Percentiles rank a stretch among this genome's conserved stretches.
Conservation (phyloP, 2,797 vertebrate species). For the Gymnothorax javanicus region DNA sequence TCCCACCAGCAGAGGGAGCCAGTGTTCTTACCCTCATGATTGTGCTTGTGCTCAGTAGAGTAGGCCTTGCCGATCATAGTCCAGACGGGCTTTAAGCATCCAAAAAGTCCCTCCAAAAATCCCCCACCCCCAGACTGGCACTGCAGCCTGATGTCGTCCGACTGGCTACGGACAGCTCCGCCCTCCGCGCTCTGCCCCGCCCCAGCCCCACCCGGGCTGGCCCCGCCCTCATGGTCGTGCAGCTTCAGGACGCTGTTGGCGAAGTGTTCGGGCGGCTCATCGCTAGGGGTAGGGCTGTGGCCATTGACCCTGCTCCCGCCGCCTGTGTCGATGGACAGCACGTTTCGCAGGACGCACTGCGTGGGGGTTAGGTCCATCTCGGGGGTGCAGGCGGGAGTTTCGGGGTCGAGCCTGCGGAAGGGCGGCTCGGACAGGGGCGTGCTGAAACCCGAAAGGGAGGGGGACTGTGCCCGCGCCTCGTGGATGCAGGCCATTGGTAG, state of each 20-base stretch:
- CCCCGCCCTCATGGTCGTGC: conserved; percentile 75
- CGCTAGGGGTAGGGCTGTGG: conserved; percentile 77
- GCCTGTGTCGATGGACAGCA: conserved; percentile 82
- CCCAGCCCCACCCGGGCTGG: conserved; percentile 62
- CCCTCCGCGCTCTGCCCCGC: conserved; percentile 58
- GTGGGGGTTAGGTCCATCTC: conserved; percentile 92
- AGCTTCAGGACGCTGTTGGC: conserved; percentile 85
- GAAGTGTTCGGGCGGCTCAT: conserved; percentile 80
- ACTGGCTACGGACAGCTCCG: conserved; percentile 67
- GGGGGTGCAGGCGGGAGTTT: conserved; percentile 87
- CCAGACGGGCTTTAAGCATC: conserved; percentile 92
- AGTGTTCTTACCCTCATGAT: conserved; percentile 78
- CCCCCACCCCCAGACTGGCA: conserved; percentile 81
- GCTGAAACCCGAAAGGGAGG: conserved; percentile 86
- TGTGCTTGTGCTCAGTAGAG: conserved; percentile 91
- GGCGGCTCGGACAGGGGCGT: conserved; percentile 81
- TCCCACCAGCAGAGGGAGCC: conserved; percentile 29
- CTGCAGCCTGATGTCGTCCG: conserved; percentile 76
- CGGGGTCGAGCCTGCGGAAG: conserved; percentile 81
- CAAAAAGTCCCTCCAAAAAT: conserved; percentile 91
- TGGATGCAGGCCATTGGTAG: conserved; percentile 86
- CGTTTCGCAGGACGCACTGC: conserved; percentile 89
- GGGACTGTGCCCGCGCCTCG: conserved; percentile 86
- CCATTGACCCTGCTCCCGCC: conserved; percentile 49
- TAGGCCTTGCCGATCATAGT: conserved; percentile 96